Conservation (phyloP, 1,140 invertebrate species). For the Asbolus verrucosus region DNA sequence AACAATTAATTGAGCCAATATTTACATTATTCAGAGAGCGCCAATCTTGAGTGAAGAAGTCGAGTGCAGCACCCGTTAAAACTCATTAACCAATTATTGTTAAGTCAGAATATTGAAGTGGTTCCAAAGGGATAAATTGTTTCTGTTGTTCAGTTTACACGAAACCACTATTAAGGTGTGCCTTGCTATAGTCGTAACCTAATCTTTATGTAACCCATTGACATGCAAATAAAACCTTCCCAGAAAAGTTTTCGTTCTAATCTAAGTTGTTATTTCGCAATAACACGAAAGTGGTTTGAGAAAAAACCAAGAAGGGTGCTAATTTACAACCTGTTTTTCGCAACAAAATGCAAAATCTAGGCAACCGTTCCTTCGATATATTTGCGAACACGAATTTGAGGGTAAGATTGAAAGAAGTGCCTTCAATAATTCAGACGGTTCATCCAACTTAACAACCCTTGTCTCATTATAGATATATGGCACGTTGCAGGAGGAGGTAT, state of each 20-base stretch:
- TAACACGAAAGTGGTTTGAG: not conserved
- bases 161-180: conserved; percentile 1
- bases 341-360: not conserved
- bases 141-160: too few relatives aligned
- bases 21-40: conserved; percentile 29
- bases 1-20: conserved; percentile 38
- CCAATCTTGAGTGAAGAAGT: conserved; percentile 10
- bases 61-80: too few relatives aligned
- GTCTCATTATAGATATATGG: conserved; percentile 32
- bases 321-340: conserved; percentile 9
- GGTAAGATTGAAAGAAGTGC: conserved; percentile 5
- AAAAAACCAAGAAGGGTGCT: conserved; percentile 3
- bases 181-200: too few relatives aligned
- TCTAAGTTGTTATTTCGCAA: conserved; percentile 6
- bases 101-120: too few relatives aligned
- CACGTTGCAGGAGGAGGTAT: not conserved
- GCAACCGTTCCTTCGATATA: conserved; percentile 3
- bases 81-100: too few relatives aligned
- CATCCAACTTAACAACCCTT: conserved; percentile 17
- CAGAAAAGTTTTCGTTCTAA: conserved; percentile 3
- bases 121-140: too few relatives aligned
- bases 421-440: conserved; percentile 28
- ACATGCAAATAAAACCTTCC: not conserved
- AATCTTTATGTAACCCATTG: not conserved
- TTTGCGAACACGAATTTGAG: too few relatives aligned